These are phyloP conservation scores for Burhinus bistriatus DNA, from an alignment of 2,113 vertebrate species.

Conservation along the genomic window DNA sequence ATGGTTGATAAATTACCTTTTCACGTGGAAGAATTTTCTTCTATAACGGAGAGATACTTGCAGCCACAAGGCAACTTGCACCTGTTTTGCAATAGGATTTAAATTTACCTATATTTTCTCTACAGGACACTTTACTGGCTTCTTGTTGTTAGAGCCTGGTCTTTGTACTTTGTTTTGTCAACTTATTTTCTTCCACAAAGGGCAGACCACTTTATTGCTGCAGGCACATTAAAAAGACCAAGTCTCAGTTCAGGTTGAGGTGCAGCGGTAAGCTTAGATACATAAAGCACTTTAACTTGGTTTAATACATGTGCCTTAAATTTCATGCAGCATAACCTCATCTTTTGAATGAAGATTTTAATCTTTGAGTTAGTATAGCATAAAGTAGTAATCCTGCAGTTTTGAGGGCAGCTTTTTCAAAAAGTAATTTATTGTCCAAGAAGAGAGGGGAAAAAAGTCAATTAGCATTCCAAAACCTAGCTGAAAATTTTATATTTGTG, in stretches of 20 bases:
- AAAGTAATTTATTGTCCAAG: neutral
- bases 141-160: neutral
- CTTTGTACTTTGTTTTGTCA: neutral
- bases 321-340: neutral
- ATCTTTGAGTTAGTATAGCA: neutral
- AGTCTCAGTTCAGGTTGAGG: neutral
- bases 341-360: neutral
- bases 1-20: neutral
- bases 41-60: neutral
- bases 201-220: neutral
- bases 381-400: neutral
- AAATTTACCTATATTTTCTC: neutral
- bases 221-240: neutral
- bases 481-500: neutral
- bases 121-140: neutral
- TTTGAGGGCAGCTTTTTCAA: neutral
- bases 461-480: neutral
- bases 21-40: neutral
- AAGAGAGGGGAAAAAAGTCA: neutral
- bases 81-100: neutral
- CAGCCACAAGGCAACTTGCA: neutral
- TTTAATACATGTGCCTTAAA: neutral
- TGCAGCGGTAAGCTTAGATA: neutral
- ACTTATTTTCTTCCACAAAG: neutral
- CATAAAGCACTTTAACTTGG: neutral